A percentile compares a stretch with the other conserved stretches of the same genome.
Evolutionary conservation across 2,797 vertebrate species (phyloP).

Genomic region (Tokudaia tokunoshimensis): DNA sequence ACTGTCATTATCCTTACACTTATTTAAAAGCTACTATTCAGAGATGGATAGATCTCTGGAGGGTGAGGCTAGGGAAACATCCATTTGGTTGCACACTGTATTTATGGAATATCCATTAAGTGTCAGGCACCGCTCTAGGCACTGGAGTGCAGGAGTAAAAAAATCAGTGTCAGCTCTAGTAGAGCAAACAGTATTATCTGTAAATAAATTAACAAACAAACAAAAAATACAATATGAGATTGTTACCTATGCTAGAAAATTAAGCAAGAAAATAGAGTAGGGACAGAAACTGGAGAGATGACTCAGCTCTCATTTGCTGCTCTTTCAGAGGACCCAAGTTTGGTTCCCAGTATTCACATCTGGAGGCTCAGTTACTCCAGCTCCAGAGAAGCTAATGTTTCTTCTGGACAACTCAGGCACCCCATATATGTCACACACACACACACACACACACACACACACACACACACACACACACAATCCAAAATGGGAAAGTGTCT

Average conservation of each 20-base stretch:
- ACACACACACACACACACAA: neutral
- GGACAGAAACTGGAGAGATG: neutral
- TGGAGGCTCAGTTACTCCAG: neutral
- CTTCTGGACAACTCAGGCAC: neutral
- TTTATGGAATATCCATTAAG: neutral
- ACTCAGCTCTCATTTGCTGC: neutral
- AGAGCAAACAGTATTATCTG: neutral
- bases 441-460: neutral
- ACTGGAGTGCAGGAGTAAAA: neutral
- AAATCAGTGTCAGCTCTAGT: neutral
- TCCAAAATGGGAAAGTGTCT: neutral
- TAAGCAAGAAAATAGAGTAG: neutral
- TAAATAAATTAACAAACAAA: neutral
- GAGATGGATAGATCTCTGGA: neutral
- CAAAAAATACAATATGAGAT: neutral
- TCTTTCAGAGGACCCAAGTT: neutral
- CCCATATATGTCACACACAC: neutral
- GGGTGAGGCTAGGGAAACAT: neutral
- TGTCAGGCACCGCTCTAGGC: neutral
- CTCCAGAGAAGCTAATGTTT: neutral
- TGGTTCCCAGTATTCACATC: neutral
- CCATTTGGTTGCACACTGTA: neutral
- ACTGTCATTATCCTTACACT: neutral
- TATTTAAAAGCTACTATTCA: slow-evolving; percentile 23
- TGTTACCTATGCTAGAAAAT: neutral